phyloP scores from a whole-genome alignment of 2,797 vertebrate species.

The Acanthornis magna region DNA sequence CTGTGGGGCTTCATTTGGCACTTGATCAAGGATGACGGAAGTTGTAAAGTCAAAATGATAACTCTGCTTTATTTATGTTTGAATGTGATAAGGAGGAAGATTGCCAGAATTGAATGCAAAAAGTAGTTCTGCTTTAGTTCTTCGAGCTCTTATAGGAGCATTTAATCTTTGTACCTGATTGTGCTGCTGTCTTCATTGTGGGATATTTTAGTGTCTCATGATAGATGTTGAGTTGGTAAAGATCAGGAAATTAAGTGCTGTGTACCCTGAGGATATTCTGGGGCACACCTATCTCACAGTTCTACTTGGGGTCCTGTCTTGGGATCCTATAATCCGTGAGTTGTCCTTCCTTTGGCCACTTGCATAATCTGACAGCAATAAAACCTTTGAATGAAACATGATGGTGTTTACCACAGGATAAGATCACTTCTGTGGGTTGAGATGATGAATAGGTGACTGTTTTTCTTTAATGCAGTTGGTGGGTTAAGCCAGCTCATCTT shows the following conservation, averaged over 20 bases:
- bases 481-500: background rate
- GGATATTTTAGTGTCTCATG: background rate
- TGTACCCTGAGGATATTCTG: background rate
- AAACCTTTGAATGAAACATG: accelerated
- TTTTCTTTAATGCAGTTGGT: background rate
- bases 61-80: constrained; percentile 24
- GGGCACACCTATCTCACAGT: background rate
- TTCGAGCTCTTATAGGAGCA: background rate
- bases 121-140: background rate
- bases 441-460: background rate
- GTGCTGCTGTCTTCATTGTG: background rate
- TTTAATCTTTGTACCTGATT: background rate
- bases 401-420: background rate
- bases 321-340: background rate
- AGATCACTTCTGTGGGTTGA: background rate
- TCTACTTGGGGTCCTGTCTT: accelerated
- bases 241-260: background rate
- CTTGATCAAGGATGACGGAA: background rate
- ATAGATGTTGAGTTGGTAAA: background rate
- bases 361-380: background rate
- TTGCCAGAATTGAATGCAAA: background rate
- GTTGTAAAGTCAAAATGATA: background rate
- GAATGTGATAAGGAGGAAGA: background rate
- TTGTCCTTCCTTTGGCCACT: background rate
- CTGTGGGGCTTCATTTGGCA: constrained; percentile 48